Evolutionary conservation across 2,797 vertebrate genomes (phyloP), one percentile per base, ranked within the genome.

Genomic region (Sebastes itinus): DNA sequence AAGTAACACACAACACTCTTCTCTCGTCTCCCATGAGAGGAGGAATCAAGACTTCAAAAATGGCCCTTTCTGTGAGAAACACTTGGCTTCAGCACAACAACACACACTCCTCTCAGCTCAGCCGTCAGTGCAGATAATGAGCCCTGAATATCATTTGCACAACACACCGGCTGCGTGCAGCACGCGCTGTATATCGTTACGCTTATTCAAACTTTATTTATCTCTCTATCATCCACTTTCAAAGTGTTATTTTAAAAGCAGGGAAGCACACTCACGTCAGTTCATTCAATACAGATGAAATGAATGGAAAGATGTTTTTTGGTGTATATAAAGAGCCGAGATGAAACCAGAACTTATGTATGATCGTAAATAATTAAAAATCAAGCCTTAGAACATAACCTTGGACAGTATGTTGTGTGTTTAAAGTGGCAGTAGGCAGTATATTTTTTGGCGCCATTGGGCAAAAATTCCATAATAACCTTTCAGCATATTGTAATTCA

Each of bases 1-100:
- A 60, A 52, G 49, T 10, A 55, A 80, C 64, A 69, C 77, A 81
- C 35, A 83, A 63, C 69, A 74, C 75, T 81, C 66, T 56, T 76
- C 60, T 72, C 18, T 35, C 4, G 69, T 76, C 32, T 87, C 87
- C 80, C 72, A n/a, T 22, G 81, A 89, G 86, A 87, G 65, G 54
- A 71, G 27, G 72, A 87, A 83, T 89, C 72, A 83, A 85, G 84
- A 85, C 89, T 85, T 92, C 77, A 86, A 90, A 93, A 84, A 78
- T 67, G 74, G 49, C 69, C 65, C 35, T 81, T 83, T 85, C 62
- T 70, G 67, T n/a, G 20, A 82, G 80, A 84, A 85, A 84, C 81
- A 82, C 72, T 84, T 79, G 73, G 75, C 72, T 79, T 63, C 60
- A 33, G 58, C 33, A 61, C 77, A 84, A 72, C 68, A 62, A 78